Base-by-base conservation (phyloP, 2,888 invertebrate genomes). In the Cyrtodaria siliqua region DNA sequence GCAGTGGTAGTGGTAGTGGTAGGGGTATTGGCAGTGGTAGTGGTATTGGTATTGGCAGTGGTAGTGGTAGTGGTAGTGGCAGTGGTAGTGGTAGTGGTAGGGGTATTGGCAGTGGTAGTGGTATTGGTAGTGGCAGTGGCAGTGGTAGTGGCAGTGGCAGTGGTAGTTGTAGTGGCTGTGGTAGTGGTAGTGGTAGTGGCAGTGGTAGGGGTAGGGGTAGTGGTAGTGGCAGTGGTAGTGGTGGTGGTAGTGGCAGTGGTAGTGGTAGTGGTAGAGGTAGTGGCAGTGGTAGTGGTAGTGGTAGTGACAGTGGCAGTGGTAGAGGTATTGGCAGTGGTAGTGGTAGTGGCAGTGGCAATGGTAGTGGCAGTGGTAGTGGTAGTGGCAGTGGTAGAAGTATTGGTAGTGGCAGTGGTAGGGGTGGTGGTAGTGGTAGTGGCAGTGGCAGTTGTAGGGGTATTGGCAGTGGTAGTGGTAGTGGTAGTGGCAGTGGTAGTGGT, bases 161-260 rank as follows among this genome's bases (percentile, higher is more conserved):
- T 33, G 33, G 33, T 33, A 33, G 33, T 33, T 33, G 33, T 33
- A 12, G 33, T 33, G 53, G 18, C 9, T 14, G 18, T 14, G 53
- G 47, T 47, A 47, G 47, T 47, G 47, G 47, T 47, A 47, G 47
- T 47, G 47, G 47, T 47, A 47, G 47, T 47, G 47, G 47, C 14
- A 47, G 47, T 9, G 47, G 47, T 47, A 47, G 47, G 4, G 4
- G 47, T 47, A 47, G 47, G 6, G 8, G 47, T 9, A 47, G 47
- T 47, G 47, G 47, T 47, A 47, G 47, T 47, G 47, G 47, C 23
- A 53, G 53, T 53, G 27, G 53, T 53, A 53, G 53, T 53, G 9
- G 6, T 53, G 23, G 53, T 26, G 27, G 53, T 53, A 53, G 53
- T 1, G 27, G 53, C 23, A 53, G 53, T 53, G 23, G 53, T 53